These are phyloP conservation scores for Argynnis bischoffii DNA, from an alignment of 2,888 invertebrate genomes.

Conservation along the genomic window DNA sequence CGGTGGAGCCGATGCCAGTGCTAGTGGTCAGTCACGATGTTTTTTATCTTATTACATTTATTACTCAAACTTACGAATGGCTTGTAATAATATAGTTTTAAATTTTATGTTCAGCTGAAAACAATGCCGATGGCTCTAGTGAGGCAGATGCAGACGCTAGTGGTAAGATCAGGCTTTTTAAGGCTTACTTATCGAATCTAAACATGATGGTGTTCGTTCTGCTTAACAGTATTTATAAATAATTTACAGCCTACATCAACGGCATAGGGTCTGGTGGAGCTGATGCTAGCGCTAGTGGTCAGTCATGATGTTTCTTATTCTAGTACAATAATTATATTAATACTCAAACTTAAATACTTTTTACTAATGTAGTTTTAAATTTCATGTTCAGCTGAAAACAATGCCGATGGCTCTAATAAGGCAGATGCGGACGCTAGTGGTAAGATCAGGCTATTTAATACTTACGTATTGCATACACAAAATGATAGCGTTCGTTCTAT, in stretches of 20 bases:
- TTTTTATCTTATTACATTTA: no score
- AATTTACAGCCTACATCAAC: neutral
- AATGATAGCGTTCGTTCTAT: no score
- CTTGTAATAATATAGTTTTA: neutral
- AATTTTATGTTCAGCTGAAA: neutral
- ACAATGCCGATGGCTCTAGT: neutral
- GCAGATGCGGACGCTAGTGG: constrained; percentile 14
- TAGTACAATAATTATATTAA: neutral
- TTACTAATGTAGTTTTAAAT: neutral
- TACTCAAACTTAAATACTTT: neutral
- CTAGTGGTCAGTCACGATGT: neutral
- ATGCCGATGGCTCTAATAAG: constrained; percentile 10
- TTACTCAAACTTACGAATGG: no score
- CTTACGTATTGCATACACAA: no score
- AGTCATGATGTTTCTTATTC: neutral
- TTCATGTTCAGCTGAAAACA: constrained; percentile 16
- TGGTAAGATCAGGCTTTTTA: neutral
- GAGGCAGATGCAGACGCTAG: neutral
- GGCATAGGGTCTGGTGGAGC: neutral
- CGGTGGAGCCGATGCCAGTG: neutral
- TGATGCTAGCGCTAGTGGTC: neutral
- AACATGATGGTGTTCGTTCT: no score
- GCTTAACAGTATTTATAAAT: neutral
- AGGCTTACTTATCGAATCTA: no score
- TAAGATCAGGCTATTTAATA: neutral